Conservation (phyloP, 2,888 invertebrate species). For the Epistrophella euchroma region DNA sequence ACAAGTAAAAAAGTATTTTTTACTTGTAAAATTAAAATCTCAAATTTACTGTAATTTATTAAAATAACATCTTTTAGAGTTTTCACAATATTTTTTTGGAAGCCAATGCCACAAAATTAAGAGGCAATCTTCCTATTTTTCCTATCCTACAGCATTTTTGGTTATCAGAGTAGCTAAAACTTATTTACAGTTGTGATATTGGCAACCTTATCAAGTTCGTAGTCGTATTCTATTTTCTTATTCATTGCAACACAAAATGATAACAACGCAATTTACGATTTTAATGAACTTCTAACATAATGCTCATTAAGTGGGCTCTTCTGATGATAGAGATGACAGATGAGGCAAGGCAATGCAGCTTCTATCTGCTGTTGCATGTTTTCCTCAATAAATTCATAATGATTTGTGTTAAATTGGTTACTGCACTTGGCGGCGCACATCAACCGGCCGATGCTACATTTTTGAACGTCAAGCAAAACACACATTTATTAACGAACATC, state of each 20-base stretch:
- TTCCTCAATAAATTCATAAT: conserved; percentile 59
- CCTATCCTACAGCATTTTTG: too few relatives aligned
- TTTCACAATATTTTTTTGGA: too few relatives aligned
- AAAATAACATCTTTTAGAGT: too few relatives aligned
- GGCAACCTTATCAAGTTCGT: too few relatives aligned
- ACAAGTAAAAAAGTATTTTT: too few relatives aligned
- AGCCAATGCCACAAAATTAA: too few relatives aligned
- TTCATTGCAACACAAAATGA: conserved; percentile 8
- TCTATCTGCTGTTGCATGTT: conserved; percentile 19
- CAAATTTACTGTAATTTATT: too few relatives aligned
- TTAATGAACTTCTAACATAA: conserved; percentile 59
- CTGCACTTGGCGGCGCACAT: conserved; percentile 54
- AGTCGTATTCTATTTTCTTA: too few relatives aligned
- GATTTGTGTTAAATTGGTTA: conserved; percentile 54
- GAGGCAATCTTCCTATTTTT: too few relatives aligned
- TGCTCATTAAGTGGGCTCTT: conserved; percentile 46
- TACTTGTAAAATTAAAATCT: too few relatives aligned
- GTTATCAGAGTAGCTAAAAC: too few relatives aligned
- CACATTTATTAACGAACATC: conserved; percentile 15
- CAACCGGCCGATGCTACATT: conserved; percentile 32
- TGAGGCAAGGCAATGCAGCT: neutral
- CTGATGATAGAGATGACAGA: conserved; percentile 7
- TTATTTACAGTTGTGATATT: too few relatives aligned
- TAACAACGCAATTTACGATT: conserved; percentile 44
- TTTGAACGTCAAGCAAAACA: neutral